phyloP scores from a whole-genome alignment of 2,113 vertebrate genomes.

The Labeo catla region DNA sequence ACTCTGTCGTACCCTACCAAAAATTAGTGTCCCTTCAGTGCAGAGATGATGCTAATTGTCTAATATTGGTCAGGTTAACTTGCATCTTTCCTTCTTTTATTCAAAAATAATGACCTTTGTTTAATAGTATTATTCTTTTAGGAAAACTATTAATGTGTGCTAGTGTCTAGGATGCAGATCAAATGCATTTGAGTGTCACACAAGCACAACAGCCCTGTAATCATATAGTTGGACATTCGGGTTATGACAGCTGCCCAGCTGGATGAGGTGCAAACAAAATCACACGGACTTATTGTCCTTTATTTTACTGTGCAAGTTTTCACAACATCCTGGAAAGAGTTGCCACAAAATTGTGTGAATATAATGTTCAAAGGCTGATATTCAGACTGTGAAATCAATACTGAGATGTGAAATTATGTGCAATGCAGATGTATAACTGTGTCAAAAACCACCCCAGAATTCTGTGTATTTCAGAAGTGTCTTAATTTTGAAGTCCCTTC shows the following conservation, averaged over 20 bases:
- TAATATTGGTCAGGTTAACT: neutral
- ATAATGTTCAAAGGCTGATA: neutral
- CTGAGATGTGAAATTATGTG: neutral
- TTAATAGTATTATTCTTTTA: neutral
- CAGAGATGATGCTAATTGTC: neutral
- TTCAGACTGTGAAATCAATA: constrained; percentile 2
- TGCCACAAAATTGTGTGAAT: neutral
- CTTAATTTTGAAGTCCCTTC: neutral
- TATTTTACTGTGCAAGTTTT: neutral
- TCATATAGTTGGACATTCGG: neutral
- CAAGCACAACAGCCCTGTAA: neutral
- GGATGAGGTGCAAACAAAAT: neutral
- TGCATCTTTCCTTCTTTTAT: neutral
- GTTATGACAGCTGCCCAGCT: neutral
- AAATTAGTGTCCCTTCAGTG: neutral
- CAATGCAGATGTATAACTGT: neutral
- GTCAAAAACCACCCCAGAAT: neutral
- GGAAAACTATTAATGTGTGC: neutral
- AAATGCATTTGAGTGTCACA: neutral
- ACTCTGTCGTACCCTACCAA: neutral
- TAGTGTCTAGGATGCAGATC: neutral
- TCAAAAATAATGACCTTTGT: neutral
- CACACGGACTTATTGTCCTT: neutral
- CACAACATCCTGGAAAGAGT: neutral
- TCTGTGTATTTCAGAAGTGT: neutral